Evolutionary conservation across 2,113 vertebrate species (phyloP).

Genomic region (Mustela nigripes): DNA sequence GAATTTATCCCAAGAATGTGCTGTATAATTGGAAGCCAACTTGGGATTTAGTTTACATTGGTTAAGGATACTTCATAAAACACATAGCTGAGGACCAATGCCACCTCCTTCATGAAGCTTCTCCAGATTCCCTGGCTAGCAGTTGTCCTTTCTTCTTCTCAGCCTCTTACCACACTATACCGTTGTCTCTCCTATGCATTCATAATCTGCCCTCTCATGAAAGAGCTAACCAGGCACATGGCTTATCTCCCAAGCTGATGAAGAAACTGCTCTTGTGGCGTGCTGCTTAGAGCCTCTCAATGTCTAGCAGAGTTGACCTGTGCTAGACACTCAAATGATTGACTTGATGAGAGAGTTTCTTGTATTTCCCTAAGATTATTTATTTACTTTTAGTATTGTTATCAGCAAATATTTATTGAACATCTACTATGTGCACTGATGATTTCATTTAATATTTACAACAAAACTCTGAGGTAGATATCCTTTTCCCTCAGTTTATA

Average conservation of each 20-base stretch:
- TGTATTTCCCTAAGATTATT: neutral
- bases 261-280: neutral
- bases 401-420: neutral
- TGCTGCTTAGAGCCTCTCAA: neutral
- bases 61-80: neutral
- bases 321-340: neutral
- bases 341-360: neutral
- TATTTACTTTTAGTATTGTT: neutral
- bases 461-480: neutral
- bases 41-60: neutral
- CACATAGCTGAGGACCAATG: neutral
- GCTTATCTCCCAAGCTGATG: neutral
- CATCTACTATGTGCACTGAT: neutral
- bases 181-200: neutral
- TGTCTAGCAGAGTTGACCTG: neutral
- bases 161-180: neutral
- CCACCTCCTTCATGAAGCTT: neutral
- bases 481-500: constrained; percentile 33
- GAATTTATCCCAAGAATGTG: neutral
- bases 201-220: neutral
- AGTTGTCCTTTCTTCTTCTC: neutral
- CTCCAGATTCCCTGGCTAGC: neutral
- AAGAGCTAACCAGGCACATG: neutral
- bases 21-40: neutral
- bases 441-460: neutral